phyloP scores from a whole-genome alignment of 2,797 vertebrate genomes.

The Syngnathus rostellatus region DNA sequence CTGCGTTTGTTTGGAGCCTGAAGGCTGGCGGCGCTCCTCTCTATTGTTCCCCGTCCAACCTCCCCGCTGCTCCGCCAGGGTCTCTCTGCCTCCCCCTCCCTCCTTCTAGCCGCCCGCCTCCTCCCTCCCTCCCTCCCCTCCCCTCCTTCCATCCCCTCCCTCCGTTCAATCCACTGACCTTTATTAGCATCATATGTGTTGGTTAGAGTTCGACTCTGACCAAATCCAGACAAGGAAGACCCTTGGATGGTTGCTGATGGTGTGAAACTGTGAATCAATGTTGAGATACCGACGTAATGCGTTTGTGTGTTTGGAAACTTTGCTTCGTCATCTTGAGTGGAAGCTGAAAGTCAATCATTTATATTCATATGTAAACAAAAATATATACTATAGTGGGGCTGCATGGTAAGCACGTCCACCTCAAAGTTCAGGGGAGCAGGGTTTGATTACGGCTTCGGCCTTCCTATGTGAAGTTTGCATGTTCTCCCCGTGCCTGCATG shows the following conservation, averaged over 20 bases:
- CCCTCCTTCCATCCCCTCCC: conserved; percentile 1
- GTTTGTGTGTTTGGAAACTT: too few species aligned
- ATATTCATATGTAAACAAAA: background rate
- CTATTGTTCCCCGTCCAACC: conserved; percentile 65
- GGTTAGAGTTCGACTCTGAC: background rate
- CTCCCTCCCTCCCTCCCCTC: background rate
- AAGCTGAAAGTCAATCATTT: background rate
- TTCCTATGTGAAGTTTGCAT: too few species aligned
- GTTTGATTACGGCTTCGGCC: too few species aligned
- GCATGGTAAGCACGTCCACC: too few species aligned
- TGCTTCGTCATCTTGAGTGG: too few species aligned
- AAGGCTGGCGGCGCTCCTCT: conserved; percentile 50
- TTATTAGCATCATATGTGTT: conserved; percentile 14
- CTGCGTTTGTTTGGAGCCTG: conserved; percentile 36
- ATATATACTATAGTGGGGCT: too few species aligned
- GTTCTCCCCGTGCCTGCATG: too few species aligned
- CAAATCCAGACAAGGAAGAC: background rate
- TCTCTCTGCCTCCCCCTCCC: conserved; percentile 31
- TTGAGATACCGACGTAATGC: too few species aligned
- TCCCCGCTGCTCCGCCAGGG: conserved; percentile 53
- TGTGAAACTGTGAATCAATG: too few species aligned
- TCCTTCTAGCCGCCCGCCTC: conserved; percentile 9
- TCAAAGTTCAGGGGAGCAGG: too few species aligned
- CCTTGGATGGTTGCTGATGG: background rate
- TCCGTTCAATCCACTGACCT: conserved; percentile 23